These are phyloP conservation scores for Nephrotoma guestfalica DNA, from an alignment of 2,888 invertebrate genomes.

Conservation along the genomic window DNA sequence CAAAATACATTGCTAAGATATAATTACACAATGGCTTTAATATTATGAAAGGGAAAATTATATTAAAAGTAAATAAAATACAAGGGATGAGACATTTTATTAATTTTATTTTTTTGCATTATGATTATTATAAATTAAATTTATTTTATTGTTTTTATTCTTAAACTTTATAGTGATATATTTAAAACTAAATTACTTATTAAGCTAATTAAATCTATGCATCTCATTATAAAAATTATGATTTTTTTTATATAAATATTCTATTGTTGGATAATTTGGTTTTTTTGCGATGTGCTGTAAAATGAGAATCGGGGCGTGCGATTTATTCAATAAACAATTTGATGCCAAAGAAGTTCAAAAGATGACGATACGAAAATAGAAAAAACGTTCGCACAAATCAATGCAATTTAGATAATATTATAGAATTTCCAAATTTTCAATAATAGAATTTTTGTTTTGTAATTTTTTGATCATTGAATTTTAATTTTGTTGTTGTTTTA, in stretches of 20 bases:
- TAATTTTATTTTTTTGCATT: background rate
- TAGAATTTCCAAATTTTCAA: background rate
- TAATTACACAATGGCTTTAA: background rate
- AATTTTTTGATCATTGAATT: background rate
- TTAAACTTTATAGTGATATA: background rate
- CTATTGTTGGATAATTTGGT: background rate
- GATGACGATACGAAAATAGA: background rate
- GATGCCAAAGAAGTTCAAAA: background rate
- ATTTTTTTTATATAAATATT: background rate
- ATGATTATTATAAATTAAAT: background rate
- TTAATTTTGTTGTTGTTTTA: background rate
- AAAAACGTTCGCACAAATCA: background rate
- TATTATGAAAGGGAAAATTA: background rate
- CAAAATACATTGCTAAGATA: background rate
- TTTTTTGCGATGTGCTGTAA: background rate
- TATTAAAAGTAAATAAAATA: background rate
- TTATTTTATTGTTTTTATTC: background rate
- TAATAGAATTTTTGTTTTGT: background rate
- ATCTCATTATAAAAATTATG: background rate
- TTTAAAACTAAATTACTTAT: background rate
- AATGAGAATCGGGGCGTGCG: background rate
- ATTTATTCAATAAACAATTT: background rate
- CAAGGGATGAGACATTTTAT: background rate
- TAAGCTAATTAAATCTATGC: background rate
- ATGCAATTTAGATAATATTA: background rate